Evolutionary conservation across 2,888 invertebrate genomes (phyloP).

Genomic region (Agriotes lineatus): DNA sequence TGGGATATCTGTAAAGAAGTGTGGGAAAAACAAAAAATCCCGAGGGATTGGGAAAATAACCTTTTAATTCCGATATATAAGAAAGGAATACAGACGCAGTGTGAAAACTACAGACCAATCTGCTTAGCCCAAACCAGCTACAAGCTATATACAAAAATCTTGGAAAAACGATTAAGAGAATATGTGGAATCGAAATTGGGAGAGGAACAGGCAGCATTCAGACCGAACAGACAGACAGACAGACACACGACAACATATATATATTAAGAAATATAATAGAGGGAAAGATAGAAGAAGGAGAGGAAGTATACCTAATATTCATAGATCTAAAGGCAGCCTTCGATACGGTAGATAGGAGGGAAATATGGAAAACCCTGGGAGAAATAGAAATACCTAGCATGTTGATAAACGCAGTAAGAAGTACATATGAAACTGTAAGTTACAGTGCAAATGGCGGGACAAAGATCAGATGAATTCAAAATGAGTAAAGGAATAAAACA

Average conservation of each 20-base stretch:
- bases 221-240: background rate
- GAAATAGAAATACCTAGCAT: background rate
- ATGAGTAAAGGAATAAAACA: background rate
- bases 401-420: background rate
- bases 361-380: background rate
- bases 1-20: conserved; percentile 1
- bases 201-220: background rate
- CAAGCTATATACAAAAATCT: background rate
- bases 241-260: no score
- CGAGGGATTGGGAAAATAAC: background rate
- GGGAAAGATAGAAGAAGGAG: conserved; percentile 2
- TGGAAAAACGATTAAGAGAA: background rate
- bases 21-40: background rate
- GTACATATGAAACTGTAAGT: background rate
- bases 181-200: background rate
- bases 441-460: background rate
- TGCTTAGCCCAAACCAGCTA: background rate
- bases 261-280: conserved; percentile 9
- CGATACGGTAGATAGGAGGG: background rate
- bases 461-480: background rate
- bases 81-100: conserved; percentile 2
- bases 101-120: background rate
- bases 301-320: background rate
- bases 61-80: background rate
- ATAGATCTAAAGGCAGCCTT: background rate